A percentile compares a stretch with the other conserved stretches of the same genome.
These are phyloP conservation scores for Ginglymostoma cirratum DNA, from an alignment of 2,113 vertebrate species.

Conservation along the genomic window DNA sequence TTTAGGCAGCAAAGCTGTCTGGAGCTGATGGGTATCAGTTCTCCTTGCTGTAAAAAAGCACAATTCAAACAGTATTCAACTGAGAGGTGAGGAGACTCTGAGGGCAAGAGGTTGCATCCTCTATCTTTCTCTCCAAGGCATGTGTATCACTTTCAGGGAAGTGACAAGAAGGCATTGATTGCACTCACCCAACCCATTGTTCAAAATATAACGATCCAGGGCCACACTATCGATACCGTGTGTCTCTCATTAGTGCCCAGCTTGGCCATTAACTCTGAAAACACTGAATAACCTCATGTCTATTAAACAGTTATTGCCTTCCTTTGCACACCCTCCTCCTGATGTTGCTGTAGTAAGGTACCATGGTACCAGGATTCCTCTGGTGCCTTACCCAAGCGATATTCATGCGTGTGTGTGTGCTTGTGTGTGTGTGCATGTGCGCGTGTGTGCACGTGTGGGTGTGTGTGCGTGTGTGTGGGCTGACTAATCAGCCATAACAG, in stretches of 20 bases:
- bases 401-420: too few relatives aligned
- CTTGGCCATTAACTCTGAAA: background rate
- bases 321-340: background rate
- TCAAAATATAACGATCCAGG: background rate
- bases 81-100: constrained; percentile 50
- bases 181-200: constrained; percentile 54
- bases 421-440: too few relatives aligned
- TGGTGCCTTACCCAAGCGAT: background rate
- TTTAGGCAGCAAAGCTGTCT: constrained; percentile 47
- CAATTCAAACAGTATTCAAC: constrained; percentile 55
- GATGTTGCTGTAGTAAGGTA: background rate
- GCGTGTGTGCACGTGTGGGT: too few relatives aligned
- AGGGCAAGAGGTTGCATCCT: constrained; percentile 58
- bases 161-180: constrained; percentile 58
- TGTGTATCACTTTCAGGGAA: constrained; percentile 61
- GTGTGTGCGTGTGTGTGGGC: too few relatives aligned
- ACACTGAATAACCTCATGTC: background rate
- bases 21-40: constrained; percentile 49
- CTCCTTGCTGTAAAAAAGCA: constrained; percentile 46
- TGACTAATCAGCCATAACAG: background rate
- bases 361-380: background rate
- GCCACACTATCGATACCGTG: background rate
- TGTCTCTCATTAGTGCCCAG: constrained; percentile 23
- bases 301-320: background rate
- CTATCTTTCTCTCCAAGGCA: constrained; percentile 62